phyloP scores from a whole-genome alignment of 1,140 invertebrate genomes.

The Matsumurasca onukii region DNA sequence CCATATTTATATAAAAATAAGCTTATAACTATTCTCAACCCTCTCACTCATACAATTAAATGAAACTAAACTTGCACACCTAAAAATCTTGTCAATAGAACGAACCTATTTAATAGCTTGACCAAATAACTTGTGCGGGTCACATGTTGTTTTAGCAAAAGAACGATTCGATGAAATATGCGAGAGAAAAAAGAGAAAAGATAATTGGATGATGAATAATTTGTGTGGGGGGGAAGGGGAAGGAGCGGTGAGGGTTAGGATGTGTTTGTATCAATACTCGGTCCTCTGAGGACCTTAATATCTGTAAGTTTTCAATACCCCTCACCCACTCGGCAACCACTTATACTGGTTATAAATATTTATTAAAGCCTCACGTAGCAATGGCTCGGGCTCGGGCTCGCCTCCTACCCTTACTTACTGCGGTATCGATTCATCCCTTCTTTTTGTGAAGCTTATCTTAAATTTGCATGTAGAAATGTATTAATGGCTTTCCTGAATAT shows the following conservation, averaged over 20 bases:
- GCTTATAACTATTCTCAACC: too few species aligned
- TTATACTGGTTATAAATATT: slow-evolving; percentile 26
- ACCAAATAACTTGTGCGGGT: too few species aligned
- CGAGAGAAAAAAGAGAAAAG: slow-evolving; percentile 20
- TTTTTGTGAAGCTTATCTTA: slow-evolving; percentile 24
- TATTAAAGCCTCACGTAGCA: slow-evolving; percentile 8
- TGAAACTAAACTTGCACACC: too few species aligned
- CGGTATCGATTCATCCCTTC: slow-evolving; percentile 4
- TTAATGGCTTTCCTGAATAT: slow-evolving; percentile 14
- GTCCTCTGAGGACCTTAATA: slow-evolving; percentile 10
- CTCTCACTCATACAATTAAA: too few species aligned
- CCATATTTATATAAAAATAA: too few species aligned
- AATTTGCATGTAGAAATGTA: slow-evolving; percentile 26
- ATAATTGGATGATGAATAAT: slow-evolving; percentile 27
- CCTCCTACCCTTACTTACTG: background rate
- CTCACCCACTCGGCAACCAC: slow-evolving; percentile 10
- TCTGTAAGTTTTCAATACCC: slow-evolving; percentile 27
- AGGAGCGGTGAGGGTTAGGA: background rate
- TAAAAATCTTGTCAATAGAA: too few species aligned
- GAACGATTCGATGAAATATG: slow-evolving; percentile 2
- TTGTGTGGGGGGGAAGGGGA: background rate
- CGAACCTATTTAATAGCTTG: too few species aligned
- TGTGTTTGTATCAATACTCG: slow-evolving; percentile 24
- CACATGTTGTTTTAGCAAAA: too few species aligned
- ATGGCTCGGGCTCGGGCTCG: background rate